A percentile compares a stretch with the other conserved stretches of the same genome.
These are phyloP conservation scores for Fabriciana adippe DNA, from an alignment of 2,888 invertebrate genomes.

Conservation along the genomic window DNA sequence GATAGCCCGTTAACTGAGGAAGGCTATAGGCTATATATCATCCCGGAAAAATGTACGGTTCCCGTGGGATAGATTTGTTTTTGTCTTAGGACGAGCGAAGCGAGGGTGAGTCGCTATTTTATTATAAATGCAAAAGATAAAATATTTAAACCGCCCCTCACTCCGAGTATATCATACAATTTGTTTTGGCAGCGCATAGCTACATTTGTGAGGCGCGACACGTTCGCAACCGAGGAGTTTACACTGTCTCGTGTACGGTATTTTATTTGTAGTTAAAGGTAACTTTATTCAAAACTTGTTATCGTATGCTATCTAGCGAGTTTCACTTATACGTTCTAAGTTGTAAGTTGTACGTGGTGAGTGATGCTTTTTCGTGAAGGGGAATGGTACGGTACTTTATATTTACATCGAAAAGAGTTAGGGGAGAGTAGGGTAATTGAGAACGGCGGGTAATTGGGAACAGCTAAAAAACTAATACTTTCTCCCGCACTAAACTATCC, in stretches of 20 bases:
- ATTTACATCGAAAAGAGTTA: too few species aligned
- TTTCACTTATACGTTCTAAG: slow-evolving; percentile 3
- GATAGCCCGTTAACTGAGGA: too few species aligned
- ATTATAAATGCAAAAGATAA: neutral
- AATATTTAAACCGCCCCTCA: neutral
- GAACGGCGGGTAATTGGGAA: too few species aligned
- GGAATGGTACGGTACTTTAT: neutral
- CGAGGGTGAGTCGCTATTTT: too few species aligned
- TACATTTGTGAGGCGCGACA: slow-evolving; percentile 32
- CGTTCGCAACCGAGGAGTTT: slow-evolving; percentile 28
- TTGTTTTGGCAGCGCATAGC: slow-evolving; percentile 19
- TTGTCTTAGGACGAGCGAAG: too few species aligned
- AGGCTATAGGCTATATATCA: too few species aligned
- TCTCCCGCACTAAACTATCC: too few species aligned
- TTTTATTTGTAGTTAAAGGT: slow-evolving; percentile 37
- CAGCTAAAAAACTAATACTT: too few species aligned
- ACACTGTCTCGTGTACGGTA: slow-evolving; percentile 24
- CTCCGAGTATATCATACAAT: slow-evolving; percentile 11
- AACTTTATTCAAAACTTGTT: slow-evolving; percentile 33
- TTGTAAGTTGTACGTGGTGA: slow-evolving; percentile 1
- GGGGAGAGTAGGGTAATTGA: too few species aligned
- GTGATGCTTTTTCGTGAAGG: neutral
- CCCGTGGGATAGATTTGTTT: too few species aligned
- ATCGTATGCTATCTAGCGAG: slow-evolving; percentile 21
- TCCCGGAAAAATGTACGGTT: too few species aligned